phyloP scores from a whole-genome alignment of 2,113 vertebrate genomes.

The Podarcis cretensis region DNA sequence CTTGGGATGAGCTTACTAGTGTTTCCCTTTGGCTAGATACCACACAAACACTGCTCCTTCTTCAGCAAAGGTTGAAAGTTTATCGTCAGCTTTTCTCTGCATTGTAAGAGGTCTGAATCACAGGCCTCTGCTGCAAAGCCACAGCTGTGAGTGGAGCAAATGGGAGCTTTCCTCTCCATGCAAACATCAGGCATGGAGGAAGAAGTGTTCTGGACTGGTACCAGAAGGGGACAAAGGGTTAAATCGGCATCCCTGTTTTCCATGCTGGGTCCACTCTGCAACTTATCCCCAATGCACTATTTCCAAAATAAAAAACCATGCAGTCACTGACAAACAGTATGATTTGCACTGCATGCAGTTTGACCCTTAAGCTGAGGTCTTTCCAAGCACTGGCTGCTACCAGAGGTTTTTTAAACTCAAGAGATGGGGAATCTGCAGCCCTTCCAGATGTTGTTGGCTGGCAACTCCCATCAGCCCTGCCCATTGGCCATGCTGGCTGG shows the following conservation, averaged over 20 bases:
- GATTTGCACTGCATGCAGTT: too few species aligned
- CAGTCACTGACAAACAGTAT: too few species aligned
- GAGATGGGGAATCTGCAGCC: too few species aligned
- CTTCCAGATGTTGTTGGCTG: too few species aligned
- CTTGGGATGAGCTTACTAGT: background rate
- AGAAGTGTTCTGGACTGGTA: too few species aligned
- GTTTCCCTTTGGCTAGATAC: background rate
- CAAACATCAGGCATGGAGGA: background rate
- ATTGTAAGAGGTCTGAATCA: background rate
- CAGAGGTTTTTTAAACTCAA: background rate
- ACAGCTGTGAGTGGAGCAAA: background rate
- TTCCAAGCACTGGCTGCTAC: background rate
- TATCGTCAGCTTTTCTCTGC: background rate
- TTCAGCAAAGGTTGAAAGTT: conserved; percentile 14
- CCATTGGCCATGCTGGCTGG: too few species aligned
- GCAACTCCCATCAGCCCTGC: too few species aligned
- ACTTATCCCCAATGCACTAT: too few species aligned
- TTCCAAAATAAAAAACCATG: too few species aligned
- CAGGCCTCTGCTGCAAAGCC: background rate
- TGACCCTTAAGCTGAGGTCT: background rate
- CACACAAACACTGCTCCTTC: background rate
- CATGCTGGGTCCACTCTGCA: too few species aligned
- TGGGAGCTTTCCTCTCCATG: background rate
- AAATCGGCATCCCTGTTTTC: too few species aligned
- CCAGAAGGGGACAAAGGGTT: too few species aligned